Conservation (phyloP, 2,888 invertebrate species). For the Bombylius major region DNA sequence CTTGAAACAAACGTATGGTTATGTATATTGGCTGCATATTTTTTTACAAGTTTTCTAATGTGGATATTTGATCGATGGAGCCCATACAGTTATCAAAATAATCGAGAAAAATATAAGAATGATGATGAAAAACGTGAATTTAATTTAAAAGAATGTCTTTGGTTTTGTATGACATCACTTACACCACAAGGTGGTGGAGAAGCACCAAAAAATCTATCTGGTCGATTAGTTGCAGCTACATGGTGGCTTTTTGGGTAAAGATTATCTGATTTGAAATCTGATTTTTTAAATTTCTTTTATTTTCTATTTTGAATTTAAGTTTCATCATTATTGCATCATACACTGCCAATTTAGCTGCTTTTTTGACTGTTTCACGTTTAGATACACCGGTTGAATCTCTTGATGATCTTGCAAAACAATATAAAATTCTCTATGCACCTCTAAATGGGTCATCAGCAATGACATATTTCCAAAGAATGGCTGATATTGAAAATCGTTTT, state of each 20-base stretch:
- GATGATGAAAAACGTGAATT: conserved; percentile 92
- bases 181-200: conserved; percentile 93
- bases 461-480: conserved; percentile 93
- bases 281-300: neutral
- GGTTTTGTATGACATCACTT: conserved; percentile 98
- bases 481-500: conserved; percentile 84
- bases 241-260: conserved; percentile 93
- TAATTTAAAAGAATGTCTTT: conserved; percentile 88
- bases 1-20: conserved; percentile 94
- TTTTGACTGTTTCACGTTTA: conserved; percentile 83
- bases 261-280: neutral
- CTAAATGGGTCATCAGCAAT: conserved; percentile 76
- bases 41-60: conserved; percentile 87
- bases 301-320: conserved; percentile 25
- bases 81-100: conserved; percentile 93
- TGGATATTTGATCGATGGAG: conserved; percentile 96
- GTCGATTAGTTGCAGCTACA: conserved; percentile 87
- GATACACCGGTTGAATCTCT: conserved; percentile 87
- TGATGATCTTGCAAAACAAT: conserved; percentile 89
- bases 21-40: conserved; percentile 88
- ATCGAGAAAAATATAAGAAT: conserved; percentile 80
- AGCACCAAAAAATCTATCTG: conserved; percentile 91
- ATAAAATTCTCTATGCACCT: conserved; percentile 92
- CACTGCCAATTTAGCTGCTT: conserved; percentile 95
- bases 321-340: conserved; percentile 98